Percentiles rank a stretch among this genome's conserved stretches.
Conservation (phyloP, 2,113 vertebrate genomes). For the Semnornis frantzii region DNA sequence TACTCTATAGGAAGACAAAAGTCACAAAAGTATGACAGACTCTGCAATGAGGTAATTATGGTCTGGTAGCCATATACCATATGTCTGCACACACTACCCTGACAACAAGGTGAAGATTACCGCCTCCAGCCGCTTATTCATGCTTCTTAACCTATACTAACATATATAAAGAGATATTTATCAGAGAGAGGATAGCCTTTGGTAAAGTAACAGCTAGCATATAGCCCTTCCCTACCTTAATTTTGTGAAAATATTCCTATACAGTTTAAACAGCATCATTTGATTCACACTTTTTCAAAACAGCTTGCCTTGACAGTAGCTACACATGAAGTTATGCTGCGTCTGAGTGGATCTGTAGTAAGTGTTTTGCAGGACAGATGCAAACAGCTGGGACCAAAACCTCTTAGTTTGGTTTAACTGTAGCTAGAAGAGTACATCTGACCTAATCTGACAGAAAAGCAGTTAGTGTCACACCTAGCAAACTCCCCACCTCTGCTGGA, state of each 20-base stretch:
- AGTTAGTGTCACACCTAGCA: not conserved
- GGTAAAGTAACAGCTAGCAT: not conserved
- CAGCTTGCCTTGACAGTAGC: not conserved
- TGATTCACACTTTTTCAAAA: not conserved
- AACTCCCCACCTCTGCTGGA: not conserved
- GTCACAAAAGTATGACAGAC: not conserved
- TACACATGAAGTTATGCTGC: not conserved
- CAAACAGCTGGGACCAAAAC: not conserved
- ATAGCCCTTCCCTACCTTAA: not conserved
- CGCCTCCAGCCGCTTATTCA: not conserved
- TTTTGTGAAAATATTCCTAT: not conserved
- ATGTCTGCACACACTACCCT: not conserved
- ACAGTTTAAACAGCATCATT: not conserved
- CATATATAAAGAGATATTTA: too few relatives aligned
- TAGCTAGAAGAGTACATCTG: not conserved
- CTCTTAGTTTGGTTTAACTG: not conserved
- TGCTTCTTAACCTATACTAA: too few relatives aligned
- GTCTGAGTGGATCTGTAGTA: not conserved
- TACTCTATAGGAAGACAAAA: not conserved
- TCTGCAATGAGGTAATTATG: not conserved
- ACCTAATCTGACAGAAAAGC: not conserved
- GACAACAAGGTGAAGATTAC: not conserved
- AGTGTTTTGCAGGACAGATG: not conserved
- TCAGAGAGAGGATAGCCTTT: too few relatives aligned
- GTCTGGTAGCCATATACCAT: not conserved